Base-by-base conservation (phyloP, 64 coral and sea anemone genomes). In the Pachyseris speciosa region DNA sequence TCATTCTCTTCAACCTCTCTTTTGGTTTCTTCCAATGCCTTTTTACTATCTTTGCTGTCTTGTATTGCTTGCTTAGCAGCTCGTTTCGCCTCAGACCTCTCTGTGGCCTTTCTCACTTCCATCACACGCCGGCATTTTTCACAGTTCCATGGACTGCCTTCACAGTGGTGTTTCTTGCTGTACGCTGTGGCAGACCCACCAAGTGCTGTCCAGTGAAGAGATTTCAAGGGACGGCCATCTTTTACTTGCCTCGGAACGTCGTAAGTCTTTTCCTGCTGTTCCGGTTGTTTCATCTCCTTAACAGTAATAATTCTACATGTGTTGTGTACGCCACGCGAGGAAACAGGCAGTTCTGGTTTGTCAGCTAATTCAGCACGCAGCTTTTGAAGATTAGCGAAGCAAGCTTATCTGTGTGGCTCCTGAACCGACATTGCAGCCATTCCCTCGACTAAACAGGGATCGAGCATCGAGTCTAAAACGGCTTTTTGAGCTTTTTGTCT, bases 141-240 rank as follows among this genome's bases (percentile, higher is more conserved):
- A n/a, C 77, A 81, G 2, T 51, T 77, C 13, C 10, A 28, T 7
- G 19, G 55, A 61, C 40, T 63, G 5, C 77, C 77, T 9, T 61
- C 34, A 34, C 77, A 81, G 0, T 81, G 17, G n/a, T 81, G 77
- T 61, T 33, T 60, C 22, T 61, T 57, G 8, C 5, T 7, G n/a
- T 6, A 20, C 34, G 12, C 67, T 39, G 33, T 16, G 5, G 34
- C 34, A 12, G 67, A 34, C 3, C 19, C 20, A 71, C 34, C 36
- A 25, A 81, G 53, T 12, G 51, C 77, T 63, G 22, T 81, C 77
- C 77, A 81, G 33, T 81, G 77, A 24, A 81, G 77, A 38, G 53
- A 81, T 34, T 81, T 81, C 9, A 81, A 36, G 1, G 77, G 77
- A 4, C 77, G 77, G 19, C 22, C 20, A 61, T 81, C 77, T 30